Conservation (phyloP, 30 jellyfish, hydroid and myxozoan genomes). For the Hydractinia symbiolongicarpus region DNA sequence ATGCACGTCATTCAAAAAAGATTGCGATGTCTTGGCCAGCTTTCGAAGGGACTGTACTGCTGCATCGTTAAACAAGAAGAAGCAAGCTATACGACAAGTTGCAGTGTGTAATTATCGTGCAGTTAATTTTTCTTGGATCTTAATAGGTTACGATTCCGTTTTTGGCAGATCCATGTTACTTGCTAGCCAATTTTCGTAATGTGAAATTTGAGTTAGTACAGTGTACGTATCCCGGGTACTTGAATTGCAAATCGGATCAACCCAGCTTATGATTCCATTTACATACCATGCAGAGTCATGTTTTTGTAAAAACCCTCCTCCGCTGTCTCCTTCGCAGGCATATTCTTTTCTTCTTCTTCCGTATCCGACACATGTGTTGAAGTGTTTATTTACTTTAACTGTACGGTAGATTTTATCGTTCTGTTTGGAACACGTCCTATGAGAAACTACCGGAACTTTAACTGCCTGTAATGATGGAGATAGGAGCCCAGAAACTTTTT, state of each 20-base stretch:
- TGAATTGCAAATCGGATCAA: conserved; percentile 72
- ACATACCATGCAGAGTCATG: conserved; percentile 36
- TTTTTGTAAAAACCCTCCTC: conserved; percentile 67
- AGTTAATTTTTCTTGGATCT: too few relatives aligned
- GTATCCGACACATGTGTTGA: conserved; percentile 61
- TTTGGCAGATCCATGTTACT: conserved; percentile 18
- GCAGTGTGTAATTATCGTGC: too few relatives aligned
- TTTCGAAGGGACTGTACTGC: too few relatives aligned
- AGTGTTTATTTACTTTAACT: conserved; percentile 37
- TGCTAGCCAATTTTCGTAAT: conserved; percentile 54
- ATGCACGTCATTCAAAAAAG: too few relatives aligned
- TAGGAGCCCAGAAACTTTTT: conserved; percentile 27
- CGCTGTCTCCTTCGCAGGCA: conserved; percentile 94
- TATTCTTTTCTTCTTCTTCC: conserved; percentile 52
- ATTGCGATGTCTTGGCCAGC: too few relatives aligned
- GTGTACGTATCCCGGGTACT: conserved; percentile 49
- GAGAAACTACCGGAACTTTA: conserved; percentile 51
- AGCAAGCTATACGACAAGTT: too few relatives aligned
- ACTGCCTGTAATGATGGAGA: conserved; percentile 48
- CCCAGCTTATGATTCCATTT: conserved; percentile 80
- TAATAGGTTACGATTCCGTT: neutral
- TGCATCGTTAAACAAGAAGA: too few relatives aligned
- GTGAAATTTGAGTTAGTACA: conserved; percentile 49
- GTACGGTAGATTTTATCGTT: conserved; percentile 39
- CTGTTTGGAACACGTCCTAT: conserved; percentile 36